Evolutionary conservation across 2,888 invertebrate genomes (phyloP).

Genomic region (Rotaria socialis): DNA sequence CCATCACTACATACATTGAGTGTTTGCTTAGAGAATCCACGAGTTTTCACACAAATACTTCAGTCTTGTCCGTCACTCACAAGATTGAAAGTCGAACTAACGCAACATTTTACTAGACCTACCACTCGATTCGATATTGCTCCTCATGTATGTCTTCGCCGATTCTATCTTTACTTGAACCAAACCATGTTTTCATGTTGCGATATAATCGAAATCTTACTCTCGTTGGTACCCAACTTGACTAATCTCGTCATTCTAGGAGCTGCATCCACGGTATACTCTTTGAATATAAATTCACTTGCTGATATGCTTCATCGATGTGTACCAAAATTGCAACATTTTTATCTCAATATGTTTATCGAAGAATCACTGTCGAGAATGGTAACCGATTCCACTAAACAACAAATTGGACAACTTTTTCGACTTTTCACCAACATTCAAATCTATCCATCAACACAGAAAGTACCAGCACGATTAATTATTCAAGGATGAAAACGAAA

Average conservation of each 20-base stretch:
- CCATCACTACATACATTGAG: neutral
- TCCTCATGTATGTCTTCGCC: neutral
- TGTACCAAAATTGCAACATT: neutral
- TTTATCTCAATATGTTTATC: neutral
- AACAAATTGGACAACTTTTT: neutral
- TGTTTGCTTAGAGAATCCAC: neutral
- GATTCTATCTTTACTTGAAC: neutral
- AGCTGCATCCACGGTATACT: neutral
- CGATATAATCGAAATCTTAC: neutral
- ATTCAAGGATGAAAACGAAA: neutral
- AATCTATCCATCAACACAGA: neutral
- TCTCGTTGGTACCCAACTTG: neutral
- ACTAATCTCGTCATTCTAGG: neutral
- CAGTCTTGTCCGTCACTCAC: neutral
- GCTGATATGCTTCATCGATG: neutral
- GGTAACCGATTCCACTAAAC: too few species aligned
- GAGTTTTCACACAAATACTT: neutral
- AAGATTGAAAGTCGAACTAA: neutral
- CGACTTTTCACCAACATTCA: neutral
- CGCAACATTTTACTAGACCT: neutral
- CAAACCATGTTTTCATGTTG: neutral
- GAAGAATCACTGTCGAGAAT: neutral
- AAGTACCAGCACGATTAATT: neutral
- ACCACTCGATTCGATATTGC: neutral
- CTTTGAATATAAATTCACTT: neutral